Percentiles rank a stretch among this genome's conserved stretches.
Evolutionary conservation across 2,888 invertebrate genomes (phyloP).

Genomic region (Gnatocerus cornutus): DNA sequence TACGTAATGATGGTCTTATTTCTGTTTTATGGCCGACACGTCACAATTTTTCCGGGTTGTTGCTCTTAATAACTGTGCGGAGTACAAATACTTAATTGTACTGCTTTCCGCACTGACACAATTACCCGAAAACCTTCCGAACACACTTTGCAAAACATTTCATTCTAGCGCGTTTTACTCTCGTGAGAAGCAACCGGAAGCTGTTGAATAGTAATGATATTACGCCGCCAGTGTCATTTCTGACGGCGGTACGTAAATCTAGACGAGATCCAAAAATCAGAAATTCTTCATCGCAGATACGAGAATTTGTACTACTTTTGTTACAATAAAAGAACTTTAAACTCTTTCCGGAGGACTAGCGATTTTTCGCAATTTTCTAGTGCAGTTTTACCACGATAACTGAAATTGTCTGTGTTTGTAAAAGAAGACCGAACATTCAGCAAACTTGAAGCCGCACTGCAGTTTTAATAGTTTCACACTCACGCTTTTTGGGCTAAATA

Average conservation of each 20-base stretch:
- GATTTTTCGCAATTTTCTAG: background rate
- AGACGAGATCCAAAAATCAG: too few relatives aligned
- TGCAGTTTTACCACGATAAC: background rate
- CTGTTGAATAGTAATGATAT: background rate
- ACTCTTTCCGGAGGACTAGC: background rate
- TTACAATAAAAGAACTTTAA: too few relatives aligned
- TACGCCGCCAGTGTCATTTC: background rate
- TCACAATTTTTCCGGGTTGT: conserved; percentile 26
- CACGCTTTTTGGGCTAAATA: background rate
- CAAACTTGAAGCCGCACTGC: background rate
- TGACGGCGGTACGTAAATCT: background rate
- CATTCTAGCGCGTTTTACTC: conserved; percentile 3
- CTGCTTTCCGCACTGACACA: conserved; percentile 14
- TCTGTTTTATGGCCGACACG: background rate
- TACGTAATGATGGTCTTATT: conserved; percentile 1
- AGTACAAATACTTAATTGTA: conserved; percentile 11
- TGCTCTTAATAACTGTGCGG: conserved; percentile 20
- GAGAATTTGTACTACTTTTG: too few relatives aligned
- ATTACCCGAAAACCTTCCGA: background rate
- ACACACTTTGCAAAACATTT: conserved; percentile 7
- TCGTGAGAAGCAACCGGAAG: background rate
- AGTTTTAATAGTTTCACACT: too few relatives aligned
- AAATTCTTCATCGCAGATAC: too few relatives aligned
- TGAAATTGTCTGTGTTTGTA: background rate
- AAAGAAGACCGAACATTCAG: too few relatives aligned